phyloP scores from a whole-genome alignment of 2,113 vertebrate genomes.

The Nibea coibor region DNA sequence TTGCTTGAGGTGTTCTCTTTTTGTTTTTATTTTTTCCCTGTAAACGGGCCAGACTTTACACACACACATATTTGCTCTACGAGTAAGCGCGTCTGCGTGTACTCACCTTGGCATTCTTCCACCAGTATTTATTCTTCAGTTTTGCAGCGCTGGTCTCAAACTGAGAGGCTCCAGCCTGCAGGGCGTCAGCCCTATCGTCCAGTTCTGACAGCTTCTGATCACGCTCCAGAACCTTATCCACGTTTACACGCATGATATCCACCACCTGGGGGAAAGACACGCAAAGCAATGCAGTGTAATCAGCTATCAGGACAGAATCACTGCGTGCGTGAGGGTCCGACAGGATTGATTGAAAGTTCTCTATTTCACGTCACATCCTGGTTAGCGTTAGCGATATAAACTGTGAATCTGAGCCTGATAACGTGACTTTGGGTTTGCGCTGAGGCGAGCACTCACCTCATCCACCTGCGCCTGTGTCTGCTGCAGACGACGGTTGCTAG shows the following conservation, averaged over 20 bases:
- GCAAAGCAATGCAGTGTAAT: background rate
- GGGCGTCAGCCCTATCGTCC: conserved; percentile 87
- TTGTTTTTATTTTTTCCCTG: background rate
- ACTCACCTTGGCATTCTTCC: conserved; percentile 95
- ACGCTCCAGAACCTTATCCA: conserved; percentile 97
- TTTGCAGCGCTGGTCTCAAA: conserved; percentile 97
- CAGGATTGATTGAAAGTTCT: background rate
- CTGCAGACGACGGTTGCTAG: conserved; percentile 92
- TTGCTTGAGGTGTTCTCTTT: background rate
- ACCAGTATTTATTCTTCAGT: conserved; percentile 97
- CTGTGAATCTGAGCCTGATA: background rate
- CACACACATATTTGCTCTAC: background rate
- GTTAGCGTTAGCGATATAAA: background rate
- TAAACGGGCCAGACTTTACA: background rate
- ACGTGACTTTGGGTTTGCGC: conserved; percentile 4
- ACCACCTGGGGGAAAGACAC: conserved; percentile 85
- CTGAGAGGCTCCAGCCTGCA: conserved; percentile 92
- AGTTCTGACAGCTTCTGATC: conserved; percentile 96
- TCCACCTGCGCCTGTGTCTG: conserved; percentile 94
- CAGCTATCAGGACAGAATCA: background rate
- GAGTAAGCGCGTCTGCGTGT: background rate
- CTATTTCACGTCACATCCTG: background rate
- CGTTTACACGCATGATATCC: conserved; percentile 98
- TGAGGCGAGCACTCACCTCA: conserved; percentile 83
- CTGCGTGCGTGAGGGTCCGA: background rate